A percentile compares a stretch with the other conserved stretches of the same genome.
Conservation (phyloP, 2,113 vertebrate species). For the Tor tambroides region DNA sequence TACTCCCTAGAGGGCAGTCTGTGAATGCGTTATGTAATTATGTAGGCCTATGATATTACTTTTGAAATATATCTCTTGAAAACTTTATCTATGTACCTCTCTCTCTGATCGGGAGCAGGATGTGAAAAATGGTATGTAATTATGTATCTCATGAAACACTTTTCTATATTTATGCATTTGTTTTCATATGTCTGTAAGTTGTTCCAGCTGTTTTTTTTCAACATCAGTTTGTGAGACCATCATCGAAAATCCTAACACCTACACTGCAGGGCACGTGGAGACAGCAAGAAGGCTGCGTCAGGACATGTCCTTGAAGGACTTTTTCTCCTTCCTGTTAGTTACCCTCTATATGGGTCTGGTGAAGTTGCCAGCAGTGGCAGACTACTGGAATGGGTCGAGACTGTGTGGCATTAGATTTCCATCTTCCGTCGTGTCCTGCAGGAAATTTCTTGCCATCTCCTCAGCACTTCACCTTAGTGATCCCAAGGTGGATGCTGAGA, state of each 20-base stretch:
- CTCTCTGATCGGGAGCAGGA: too few relatives aligned
- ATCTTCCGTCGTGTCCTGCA: conserved; percentile 3
- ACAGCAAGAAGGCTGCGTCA: background rate
- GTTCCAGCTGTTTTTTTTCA: background rate
- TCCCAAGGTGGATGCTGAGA: too few relatives aligned
- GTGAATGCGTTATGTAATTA: too few relatives aligned
- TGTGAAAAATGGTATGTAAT: too few relatives aligned
- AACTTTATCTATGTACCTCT: too few relatives aligned
- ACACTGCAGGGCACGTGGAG: background rate
- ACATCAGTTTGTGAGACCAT: background rate
- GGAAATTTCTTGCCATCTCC: conserved; percentile 18
- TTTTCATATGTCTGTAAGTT: too few relatives aligned
- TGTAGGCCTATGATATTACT: too few relatives aligned
- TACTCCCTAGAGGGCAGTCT: too few relatives aligned
- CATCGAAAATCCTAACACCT: background rate
- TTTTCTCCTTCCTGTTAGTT: background rate
- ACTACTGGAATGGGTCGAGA: background rate
- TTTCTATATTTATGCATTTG: too few relatives aligned
- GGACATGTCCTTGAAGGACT: background rate
- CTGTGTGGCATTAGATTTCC: background rate
- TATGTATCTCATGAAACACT: too few relatives aligned
- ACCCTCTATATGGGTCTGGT: background rate
- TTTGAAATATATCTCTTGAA: too few relatives aligned
- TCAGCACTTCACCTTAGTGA: conserved; percentile 29
- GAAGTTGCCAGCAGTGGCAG: background rate